Conservation (phyloP, 2,888 invertebrate species). For the Fragum whitleyi region DNA sequence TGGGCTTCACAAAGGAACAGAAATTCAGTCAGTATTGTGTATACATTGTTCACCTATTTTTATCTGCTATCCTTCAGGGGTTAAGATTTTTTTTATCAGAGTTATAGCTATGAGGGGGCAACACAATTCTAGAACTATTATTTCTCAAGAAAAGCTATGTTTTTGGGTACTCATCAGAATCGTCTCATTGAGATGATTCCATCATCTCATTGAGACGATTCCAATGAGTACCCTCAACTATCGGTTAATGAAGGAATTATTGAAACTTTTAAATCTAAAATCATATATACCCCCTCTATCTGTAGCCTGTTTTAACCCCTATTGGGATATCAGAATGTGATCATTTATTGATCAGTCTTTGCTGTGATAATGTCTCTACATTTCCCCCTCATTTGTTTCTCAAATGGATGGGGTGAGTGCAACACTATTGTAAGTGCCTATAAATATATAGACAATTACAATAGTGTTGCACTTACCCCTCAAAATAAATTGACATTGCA, state of each 20-base stretch:
- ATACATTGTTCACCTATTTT: constrained; percentile 9
- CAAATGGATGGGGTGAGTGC: too few species aligned
- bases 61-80: constrained; percentile 6
- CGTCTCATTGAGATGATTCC: background rate
- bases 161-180: background rate
- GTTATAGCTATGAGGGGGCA: background rate
- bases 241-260: too few species aligned
- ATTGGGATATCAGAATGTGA: constrained; percentile 5
- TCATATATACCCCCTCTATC: too few species aligned
- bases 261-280: too few species aligned
- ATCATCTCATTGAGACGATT: too few species aligned
- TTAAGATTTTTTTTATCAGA: background rate
- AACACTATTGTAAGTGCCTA: too few species aligned
- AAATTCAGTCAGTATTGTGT: constrained; percentile 19
- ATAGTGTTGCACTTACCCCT: too few species aligned
- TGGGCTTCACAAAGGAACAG: background rate
- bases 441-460: too few species aligned
- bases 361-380: constrained; percentile 29
- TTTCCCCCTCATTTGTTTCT: background rate
- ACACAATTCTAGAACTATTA: background rate
- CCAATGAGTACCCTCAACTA: too few species aligned
- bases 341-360: constrained; percentile 26
- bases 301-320: too few species aligned
- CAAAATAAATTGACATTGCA: too few species aligned
- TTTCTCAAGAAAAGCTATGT: background rate